phyloP scores from a whole-genome alignment of 2,797 vertebrate species.

The Phataginus tetradactyla region DNA sequence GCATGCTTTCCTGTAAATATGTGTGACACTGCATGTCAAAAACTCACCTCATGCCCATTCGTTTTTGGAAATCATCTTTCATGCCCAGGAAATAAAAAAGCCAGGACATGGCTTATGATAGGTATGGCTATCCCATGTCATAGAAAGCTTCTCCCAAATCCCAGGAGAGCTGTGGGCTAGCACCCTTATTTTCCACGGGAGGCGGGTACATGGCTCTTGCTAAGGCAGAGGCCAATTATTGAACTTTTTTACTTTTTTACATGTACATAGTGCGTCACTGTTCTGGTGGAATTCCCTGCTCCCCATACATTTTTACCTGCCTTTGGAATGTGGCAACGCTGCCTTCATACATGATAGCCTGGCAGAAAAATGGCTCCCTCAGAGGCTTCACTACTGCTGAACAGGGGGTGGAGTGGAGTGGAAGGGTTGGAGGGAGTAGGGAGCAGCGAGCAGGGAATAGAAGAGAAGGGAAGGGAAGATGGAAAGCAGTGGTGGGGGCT shows the following conservation, averaged over 20 bases:
- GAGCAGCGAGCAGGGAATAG: too few relatives aligned
- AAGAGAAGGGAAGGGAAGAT: neutral
- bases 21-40: neutral
- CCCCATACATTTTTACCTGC: slow-evolving; percentile 67
- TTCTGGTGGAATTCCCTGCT: slow-evolving; percentile 63
- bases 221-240: slow-evolving; percentile 1
- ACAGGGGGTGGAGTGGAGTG: neutral
- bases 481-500: neutral
- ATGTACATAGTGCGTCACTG: slow-evolving; percentile 71
- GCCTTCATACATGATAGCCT: slow-evolving; percentile 43
- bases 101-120: neutral
- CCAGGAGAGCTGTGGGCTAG: neutral
- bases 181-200: neutral
- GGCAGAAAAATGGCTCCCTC: slow-evolving; percentile 1
- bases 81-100: slow-evolving; percentile 22
- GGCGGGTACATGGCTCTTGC: neutral
- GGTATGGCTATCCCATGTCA: neutral
- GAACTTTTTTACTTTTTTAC: neutral
- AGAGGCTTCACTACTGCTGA: slow-evolving; percentile 1
- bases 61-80: slow-evolving; percentile 22
- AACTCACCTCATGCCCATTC: neutral
- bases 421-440: too few relatives aligned
- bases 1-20: neutral
- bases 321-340: slow-evolving; percentile 70
- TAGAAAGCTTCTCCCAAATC: neutral